phyloP scores from a whole-genome alignment of 2,888 invertebrate species.

The Brachycybe producta region DNA sequence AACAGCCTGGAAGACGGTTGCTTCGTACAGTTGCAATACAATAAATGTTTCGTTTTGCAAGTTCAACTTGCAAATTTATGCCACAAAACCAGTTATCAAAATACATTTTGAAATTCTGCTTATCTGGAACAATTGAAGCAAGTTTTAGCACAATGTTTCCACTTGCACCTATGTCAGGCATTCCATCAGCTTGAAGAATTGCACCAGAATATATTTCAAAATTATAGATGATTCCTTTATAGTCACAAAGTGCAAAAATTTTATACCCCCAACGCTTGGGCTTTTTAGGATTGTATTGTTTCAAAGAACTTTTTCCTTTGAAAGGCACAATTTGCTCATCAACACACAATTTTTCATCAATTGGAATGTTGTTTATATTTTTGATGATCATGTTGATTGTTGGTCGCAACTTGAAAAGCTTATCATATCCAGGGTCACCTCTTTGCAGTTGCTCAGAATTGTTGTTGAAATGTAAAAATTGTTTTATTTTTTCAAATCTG shows the following conservation, averaged over 20 bases:
- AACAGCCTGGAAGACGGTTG: not conserved
- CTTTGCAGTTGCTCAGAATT: too few relatives aligned
- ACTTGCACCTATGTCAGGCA: not conserved
- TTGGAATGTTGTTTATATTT: too few relatives aligned
- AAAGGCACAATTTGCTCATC: too few relatives aligned
- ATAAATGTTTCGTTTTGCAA: not conserved
- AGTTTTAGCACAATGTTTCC: not conserved
- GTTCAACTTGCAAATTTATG: not conserved
- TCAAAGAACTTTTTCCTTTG: too few relatives aligned
- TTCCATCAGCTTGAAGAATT: not conserved
- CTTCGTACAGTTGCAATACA: not conserved
- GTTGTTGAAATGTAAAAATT: too few relatives aligned
- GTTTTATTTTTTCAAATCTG: too few relatives aligned
- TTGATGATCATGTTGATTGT: too few relatives aligned
- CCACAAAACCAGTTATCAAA: slow-evolving; percentile 10
- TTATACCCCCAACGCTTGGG: not conserved
- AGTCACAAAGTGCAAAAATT: not conserved
- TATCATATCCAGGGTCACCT: too few relatives aligned
- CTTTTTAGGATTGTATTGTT: not conserved
- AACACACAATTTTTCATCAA: too few relatives aligned
- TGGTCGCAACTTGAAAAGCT: too few relatives aligned
- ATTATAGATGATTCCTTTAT: not conserved
- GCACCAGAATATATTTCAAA: not conserved
- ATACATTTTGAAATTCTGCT: not conserved
- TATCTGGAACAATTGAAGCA: too few relatives aligned